Conservation (phyloP, 2,888 invertebrate genomes). For the Hydropsyche betteni region DNA sequence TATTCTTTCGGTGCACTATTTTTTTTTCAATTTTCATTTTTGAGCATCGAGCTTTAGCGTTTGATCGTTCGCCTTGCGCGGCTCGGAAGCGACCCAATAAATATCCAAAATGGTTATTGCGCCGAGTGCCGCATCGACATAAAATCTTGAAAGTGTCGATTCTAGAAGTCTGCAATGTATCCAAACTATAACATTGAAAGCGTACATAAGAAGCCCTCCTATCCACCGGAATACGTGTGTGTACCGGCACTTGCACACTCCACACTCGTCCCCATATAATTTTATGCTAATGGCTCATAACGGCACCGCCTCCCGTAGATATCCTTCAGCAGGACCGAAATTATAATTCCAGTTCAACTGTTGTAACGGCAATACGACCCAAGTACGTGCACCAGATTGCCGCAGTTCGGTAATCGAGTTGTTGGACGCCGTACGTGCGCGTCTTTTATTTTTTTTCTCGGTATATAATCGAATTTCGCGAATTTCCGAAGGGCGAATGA, state of each 20-base stretch:
- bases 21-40: neutral
- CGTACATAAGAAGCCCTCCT: too few relatives aligned
- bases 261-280: conserved; percentile 9
- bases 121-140: conserved; percentile 15
- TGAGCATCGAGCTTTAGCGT: conserved; percentile 13
- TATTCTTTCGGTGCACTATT: too few relatives aligned
- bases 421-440: neutral
- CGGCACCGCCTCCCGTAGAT: neutral
- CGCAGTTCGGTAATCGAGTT: neutral
- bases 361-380: neutral
- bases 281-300: conserved; percentile 23
- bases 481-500: too few relatives aligned
- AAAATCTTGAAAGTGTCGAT: conserved; percentile 27
- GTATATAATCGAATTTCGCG: too few relatives aligned
- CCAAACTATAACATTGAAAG: too few relatives aligned
- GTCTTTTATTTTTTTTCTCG: neutral
- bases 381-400: conserved; percentile 8
- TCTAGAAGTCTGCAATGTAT: neutral
- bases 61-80: neutral
- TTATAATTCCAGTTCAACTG: neutral
- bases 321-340: conserved; percentile 10
- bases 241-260: neutral
- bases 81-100: conserved; percentile 26
- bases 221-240: neutral
- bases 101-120: conserved; percentile 29